Evolutionary conservation across 2,797 vertebrate genomes (phyloP), one percentile per base, ranked within the genome.

Genomic region (Pteronotus mesoamericanus): DNA sequence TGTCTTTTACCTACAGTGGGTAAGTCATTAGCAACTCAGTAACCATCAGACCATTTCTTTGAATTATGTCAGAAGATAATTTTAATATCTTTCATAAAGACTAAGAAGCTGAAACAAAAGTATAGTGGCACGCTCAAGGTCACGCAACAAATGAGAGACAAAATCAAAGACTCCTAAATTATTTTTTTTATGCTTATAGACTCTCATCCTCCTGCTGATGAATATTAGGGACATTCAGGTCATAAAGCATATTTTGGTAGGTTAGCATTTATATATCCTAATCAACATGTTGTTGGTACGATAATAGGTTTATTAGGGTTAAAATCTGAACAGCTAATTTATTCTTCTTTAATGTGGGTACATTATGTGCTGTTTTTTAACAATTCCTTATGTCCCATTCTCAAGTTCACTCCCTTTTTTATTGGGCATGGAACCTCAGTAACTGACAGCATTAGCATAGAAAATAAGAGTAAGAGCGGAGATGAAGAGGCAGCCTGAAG

Each of bases 21-120:
- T 71, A 78, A 64, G 46, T n/a, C 74, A 34, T 68, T 84, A 71
- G 39, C 55, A 22, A 5, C 14, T 79, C 72, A 59, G 71, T 53
- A 80, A 14, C 85, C 80, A 55, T 72, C 22, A 37, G 37, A 77
- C 88, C 24, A 61, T 34, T 84, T 85, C 72, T 86, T 61, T 68
- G 34, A 93, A 55, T 51, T 64, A 46, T 18, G 3, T 68, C 18
- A 5, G 16, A 59, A 55, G 21, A 26, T 85, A 66, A 82, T 74
- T 95, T 92, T 78, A 80, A 84, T 85, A 94, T 24, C 32, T 21
- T 66, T 89, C 86, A 48, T 93, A 77, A 55, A 82, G 5, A 39
- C 46, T 26, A 53, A 95, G 69, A 90, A 86, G n/a, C 53, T 92
- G 6, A 8, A 66, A 71, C 51, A 21, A 42, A 96, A 82, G 61